Evolutionary conservation across 2,113 vertebrate genomes (phyloP).

Genomic region (Oreochromis aureus): DNA sequence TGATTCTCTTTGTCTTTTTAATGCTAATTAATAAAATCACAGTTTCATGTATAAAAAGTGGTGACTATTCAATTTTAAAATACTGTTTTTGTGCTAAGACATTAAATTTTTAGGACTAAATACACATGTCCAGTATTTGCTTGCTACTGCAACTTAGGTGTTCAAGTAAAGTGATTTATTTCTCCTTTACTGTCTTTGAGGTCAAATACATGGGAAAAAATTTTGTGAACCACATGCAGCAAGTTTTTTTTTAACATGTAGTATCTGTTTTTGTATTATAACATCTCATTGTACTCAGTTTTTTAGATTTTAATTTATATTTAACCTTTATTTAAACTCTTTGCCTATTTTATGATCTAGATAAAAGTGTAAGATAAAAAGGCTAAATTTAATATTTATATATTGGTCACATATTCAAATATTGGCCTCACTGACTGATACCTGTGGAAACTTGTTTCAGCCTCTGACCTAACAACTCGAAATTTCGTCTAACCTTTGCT

Average conservation of each 20-base stretch:
- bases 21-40: not conserved
- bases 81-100: not conserved
- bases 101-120: not conserved
- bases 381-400: not conserved
- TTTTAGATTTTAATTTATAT: not conserved
- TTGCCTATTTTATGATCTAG: not conserved
- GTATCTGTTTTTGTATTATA: not conserved
- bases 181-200: too few species aligned
- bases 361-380: not conserved
- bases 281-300: rapidly evolving
- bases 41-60: not conserved
- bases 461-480: not conserved
- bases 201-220: too few species aligned
- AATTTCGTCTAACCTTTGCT: not conserved
- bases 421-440: not conserved
- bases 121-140: not conserved
- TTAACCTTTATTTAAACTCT: not conserved
- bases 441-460: not conserved
- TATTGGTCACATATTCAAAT: not conserved
- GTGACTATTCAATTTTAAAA: not conserved
- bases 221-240: too few species aligned
- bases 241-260: not conserved
- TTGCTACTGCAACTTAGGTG: not conserved
- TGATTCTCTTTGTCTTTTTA: not conserved
- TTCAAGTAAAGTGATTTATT: not conserved